Evolutionary conservation across 92 coral and sea anemone species (phyloP).

Genomic region (Hydrozoanthus gracilis): DNA sequence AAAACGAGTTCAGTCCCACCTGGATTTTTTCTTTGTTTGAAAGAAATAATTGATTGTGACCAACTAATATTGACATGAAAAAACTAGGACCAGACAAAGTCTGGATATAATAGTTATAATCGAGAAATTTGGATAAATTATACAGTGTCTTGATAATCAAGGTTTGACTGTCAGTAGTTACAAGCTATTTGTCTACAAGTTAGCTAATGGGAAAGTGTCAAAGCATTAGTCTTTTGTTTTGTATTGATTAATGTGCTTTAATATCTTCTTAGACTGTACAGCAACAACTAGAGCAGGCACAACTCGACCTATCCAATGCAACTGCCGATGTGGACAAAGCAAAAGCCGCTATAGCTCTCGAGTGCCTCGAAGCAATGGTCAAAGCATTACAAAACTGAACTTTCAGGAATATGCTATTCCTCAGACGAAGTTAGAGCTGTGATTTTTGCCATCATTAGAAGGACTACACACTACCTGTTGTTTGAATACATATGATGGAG

Average conservation of each 20-base stretch:
- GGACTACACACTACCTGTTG: not conserved
- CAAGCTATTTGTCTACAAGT: too few relatives aligned
- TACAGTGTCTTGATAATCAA: too few relatives aligned
- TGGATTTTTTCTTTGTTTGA: too few relatives aligned
- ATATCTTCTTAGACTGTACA: constrained; percentile 69
- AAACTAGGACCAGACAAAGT: too few relatives aligned
- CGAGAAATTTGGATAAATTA: too few relatives aligned
- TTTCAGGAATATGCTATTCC: not conserved
- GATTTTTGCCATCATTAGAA: not conserved
- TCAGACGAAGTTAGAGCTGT: not conserved
- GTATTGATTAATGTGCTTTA: not conserved
- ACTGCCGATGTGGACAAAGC: constrained; percentile 90
- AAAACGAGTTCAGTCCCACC: too few relatives aligned
- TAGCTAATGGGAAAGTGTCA: too few relatives aligned
- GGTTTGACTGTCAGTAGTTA: too few relatives aligned
- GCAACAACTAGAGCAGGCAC: constrained; percentile 94
- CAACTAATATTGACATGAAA: too few relatives aligned
- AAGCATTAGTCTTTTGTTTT: too few relatives aligned
- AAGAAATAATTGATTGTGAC: too few relatives aligned
- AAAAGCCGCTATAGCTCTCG: constrained; percentile 86
- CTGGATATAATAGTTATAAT: too few relatives aligned
- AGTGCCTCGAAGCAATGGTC: constrained; percentile 87
- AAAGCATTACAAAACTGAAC: constrained; percentile 74
- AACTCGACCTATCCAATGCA: constrained; percentile 86
- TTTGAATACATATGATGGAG: not conserved